phyloP scores from a whole-genome alignment of 2,113 vertebrate genomes.

The Dolichotis patagonum region DNA sequence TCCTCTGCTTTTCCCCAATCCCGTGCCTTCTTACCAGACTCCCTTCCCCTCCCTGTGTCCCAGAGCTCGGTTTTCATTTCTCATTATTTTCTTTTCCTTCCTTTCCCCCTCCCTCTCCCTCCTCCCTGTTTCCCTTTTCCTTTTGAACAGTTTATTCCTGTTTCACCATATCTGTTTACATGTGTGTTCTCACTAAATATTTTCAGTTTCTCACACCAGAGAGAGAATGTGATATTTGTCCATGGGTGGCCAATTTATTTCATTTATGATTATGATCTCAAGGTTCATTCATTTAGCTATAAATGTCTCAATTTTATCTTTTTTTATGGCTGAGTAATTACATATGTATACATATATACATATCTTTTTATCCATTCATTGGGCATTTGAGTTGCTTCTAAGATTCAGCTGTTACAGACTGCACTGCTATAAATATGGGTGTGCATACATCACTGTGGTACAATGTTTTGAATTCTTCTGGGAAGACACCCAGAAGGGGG shows the following conservation, averaged over 20 bases:
- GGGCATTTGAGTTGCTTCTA: no score
- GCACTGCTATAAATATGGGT: neutral
- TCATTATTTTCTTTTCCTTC: neutral
- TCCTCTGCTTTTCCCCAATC: neutral
- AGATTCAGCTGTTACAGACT: neutral
- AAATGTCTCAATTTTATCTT: neutral
- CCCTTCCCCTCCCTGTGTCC: neutral
- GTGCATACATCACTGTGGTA: neutral
- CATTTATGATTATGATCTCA: neutral
- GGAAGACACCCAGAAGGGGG: neutral
- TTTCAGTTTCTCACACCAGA: no score
- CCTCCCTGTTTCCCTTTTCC: no score
- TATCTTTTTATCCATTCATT: neutral
- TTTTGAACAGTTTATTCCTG: neutral
- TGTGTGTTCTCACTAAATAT: neutral
- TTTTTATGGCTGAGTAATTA: neutral
- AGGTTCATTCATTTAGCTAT: neutral
- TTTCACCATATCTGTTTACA: neutral
- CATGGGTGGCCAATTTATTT: no score
- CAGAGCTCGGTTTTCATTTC: neutral
- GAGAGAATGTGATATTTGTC: no score
- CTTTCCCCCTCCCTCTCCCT: no score
- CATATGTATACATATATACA: no score
- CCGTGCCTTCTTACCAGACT: neutral
- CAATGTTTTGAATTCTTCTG: neutral